Base-by-base conservation (phyloP, 2,113 vertebrate species). In the Oryzias melastigma region DNA sequence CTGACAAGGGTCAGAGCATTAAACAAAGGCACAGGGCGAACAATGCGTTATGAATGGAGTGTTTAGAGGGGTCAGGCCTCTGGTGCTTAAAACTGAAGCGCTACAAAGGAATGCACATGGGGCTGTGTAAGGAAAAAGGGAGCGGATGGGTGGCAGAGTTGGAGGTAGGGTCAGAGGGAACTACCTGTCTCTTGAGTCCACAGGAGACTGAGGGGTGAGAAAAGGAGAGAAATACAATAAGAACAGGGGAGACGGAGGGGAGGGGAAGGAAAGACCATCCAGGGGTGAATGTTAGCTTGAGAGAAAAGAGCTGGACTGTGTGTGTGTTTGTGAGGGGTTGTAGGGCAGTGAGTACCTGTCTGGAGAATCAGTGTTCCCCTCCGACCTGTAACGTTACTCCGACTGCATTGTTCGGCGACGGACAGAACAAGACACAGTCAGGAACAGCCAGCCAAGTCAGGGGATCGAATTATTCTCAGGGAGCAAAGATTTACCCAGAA, bases 341-440 rank as follows among this genome's bases (percentile, higher is more conserved):
- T 58, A 83, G 58, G 63, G 62, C 51, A 61, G 57, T 55, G 57
- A 89, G 80, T 14, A 73, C 83, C 59, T 18, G 68, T 84, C 51
- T 96, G 93, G 74, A 95, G 93, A 90, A 94, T 81, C 58, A 91
- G 75, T 93, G 88, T 67, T 94, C 94, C 89, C 94, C 93, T 45
- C 89, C 89, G 51, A 89, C 88, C 75, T 92, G 93, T 89, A 98
- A 97, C 48, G 90, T 92, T 80, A 95, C 89, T 75, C 95, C 92
- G 82, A 92, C 93, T 71, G 93, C 93, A 78, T 88, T 89, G 82
- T 96, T 97, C 93, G 94, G 87, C 67, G 87, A 57, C 81, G 76
- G 90, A 89, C 85, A 90, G 58, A 92, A 86, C 88, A 85, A 92
- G 68, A 75, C 84, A 85, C 77, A 91, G 89, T 90, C 82, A 89